Percentiles rank a stretch among this genome's conserved stretches.
These are phyloP conservation scores for Salminus brasiliensis DNA, from an alignment of 2,113 vertebrate species.

Conservation along the genomic window DNA sequence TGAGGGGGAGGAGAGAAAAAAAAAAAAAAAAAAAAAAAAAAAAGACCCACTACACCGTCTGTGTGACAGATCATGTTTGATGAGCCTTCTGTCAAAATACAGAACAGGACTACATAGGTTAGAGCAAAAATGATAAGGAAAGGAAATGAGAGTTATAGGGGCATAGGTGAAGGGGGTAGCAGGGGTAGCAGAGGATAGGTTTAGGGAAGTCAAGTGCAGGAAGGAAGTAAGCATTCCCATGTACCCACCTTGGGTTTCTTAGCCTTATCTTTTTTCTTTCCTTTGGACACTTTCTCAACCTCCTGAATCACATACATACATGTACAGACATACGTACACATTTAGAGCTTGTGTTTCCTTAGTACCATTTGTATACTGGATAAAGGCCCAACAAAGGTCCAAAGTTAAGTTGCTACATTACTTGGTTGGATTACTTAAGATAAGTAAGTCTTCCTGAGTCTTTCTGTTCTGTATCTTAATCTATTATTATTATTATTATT, in stretches of 20 bases:
- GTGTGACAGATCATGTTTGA: not conserved
- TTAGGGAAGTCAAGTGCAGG: not conserved
- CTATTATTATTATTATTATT: too few species aligned
- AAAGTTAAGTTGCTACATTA: too few species aligned
- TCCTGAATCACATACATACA: conserved; percentile 74
- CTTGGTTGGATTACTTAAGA: too few species aligned
- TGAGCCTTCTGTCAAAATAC: not conserved
- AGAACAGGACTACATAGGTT: too few species aligned
- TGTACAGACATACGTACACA: conserved; percentile 48
- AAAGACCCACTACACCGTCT: not conserved
- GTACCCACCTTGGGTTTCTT: conserved; percentile 64
- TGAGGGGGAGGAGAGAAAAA: too few species aligned
- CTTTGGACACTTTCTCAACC: conserved; percentile 60
- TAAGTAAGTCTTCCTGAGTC: too few species aligned
- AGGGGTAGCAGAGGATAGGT: not conserved
- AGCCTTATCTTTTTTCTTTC: conserved; percentile 67
- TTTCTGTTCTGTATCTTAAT: too few species aligned
- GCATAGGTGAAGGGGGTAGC: not conserved
- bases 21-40: too few species aligned
- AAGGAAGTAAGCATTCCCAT: conserved; percentile 7
- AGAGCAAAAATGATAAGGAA: not conserved
- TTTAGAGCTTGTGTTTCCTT: not conserved
- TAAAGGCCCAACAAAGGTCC: too few species aligned
- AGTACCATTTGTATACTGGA: not conserved
- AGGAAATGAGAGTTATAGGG: not conserved